phyloP scores from a whole-genome alignment of 2,797 vertebrate genomes.

The Philypnodon macrostomus region DNA sequence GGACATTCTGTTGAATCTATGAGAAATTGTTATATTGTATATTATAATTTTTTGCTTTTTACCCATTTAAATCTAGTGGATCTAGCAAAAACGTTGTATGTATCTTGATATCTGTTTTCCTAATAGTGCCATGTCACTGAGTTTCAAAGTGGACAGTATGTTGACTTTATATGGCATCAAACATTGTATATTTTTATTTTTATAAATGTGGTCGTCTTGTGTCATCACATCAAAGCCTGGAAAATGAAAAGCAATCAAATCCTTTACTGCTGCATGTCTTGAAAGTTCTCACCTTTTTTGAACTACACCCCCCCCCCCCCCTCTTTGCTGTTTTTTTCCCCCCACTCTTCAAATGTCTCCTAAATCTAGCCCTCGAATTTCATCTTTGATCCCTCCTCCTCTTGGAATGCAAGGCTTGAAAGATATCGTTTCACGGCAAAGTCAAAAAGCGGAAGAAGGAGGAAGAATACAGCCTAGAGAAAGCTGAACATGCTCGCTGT shows the following conservation, averaged over 20 bases:
- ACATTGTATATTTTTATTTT: no score
- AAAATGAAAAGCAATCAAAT: conserved; percentile 49
- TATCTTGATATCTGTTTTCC: no score
- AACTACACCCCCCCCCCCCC: conserved; percentile 40
- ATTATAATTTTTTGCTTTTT: no score
- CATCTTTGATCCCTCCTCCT: conserved; percentile 68
- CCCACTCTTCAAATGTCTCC: conserved; percentile 52
- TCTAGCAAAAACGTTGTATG: no score
- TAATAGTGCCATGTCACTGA: no score
- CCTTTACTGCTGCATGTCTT: conserved; percentile 33
- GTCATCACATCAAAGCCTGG: conserved; percentile 46
- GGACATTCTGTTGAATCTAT: no score
- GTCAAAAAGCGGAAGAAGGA: conserved; percentile 65
- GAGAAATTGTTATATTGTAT: no score
- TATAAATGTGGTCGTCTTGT: conserved; percentile 36
- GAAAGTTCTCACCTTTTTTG: conserved; percentile 36
- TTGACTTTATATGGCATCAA: background rate
- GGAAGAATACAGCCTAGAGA: conserved; percentile 70
- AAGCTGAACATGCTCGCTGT: conserved; percentile 74
- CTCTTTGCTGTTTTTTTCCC: conserved; percentile 22
- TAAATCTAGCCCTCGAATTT: conserved; percentile 53
- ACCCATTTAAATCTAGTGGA: no score
- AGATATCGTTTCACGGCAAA: conserved; percentile 64
- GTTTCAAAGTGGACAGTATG: no score
- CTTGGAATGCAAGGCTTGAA: conserved; percentile 62